Base-by-base conservation (phyloP, 2,888 invertebrate species). In the Lingula anatina region DNA sequence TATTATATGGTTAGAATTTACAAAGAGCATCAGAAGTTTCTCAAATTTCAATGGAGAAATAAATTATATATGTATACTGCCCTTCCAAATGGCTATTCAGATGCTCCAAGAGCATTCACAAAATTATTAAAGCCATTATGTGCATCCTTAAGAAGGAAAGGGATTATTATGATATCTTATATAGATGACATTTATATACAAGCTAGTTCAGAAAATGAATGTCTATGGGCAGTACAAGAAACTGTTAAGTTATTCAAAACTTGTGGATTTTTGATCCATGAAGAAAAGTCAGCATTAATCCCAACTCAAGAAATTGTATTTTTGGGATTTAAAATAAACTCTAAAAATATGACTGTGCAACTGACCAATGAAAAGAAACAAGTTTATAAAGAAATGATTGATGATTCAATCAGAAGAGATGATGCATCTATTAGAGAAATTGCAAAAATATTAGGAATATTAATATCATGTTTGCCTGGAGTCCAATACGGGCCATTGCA, bases 261-360 rank as follows among this genome's bases (percentile, higher is more conserved):
- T n/a, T 2, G 5, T 3, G 48, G 42, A 2, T 48, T 42, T 23
- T 24, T 48, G 26, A 27, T 43, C 4, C 42, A 48, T 21, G 23
- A 42, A 15, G 24, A 24, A 15, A 48, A 48, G 24, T 48, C 48
- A 12, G 5, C 26, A 5, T 21, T 48, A 12, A 27, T 21, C 12
- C 48, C 42, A 21, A 21, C 48, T n/a, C 42, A 48, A 26, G 5
- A 15, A 12, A n/a, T 21, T 12, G 21, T 26, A 7, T 42, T 18
- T 35, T 23, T 43, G 7, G 48, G 48, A 3, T 41, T 48, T 41
- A 41, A n/a, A 47, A 41, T 40, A 41, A 26, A 27, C n/a, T n/a
- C n/a, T n/a, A n/a, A n/a, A n/a, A n/a, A n/a, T n/a, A n/a, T n/a
- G n/a, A n/a, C n/a, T n/a, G 35, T 47, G 18, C 5, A 21, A 15